A percentile compares a stretch with the other conserved stretches of the same genome.
Conservation (phyloP, 2,888 invertebrate species). For the Ectobius pallidus region DNA sequence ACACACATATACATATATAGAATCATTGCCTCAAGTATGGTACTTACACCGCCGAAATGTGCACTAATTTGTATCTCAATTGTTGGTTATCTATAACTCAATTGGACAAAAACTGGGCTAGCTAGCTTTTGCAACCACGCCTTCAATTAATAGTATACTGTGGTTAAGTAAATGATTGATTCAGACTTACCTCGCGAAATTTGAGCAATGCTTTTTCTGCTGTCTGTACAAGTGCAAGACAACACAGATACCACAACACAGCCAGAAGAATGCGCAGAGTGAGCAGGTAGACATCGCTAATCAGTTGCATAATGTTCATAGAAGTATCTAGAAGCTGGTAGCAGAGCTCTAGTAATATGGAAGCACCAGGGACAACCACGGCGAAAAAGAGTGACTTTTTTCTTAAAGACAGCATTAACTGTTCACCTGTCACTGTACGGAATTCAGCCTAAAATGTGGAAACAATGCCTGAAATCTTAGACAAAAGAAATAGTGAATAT, state of each 20-base stretch:
- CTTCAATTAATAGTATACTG: too few species aligned
- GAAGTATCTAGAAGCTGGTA: conserved; percentile 6
- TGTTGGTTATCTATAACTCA: too few species aligned
- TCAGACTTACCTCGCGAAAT: neutral
- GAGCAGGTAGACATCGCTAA: neutral
- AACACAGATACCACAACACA: neutral
- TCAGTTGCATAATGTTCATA: neutral
- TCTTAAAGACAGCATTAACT: neutral
- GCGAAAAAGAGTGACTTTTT: neutral
- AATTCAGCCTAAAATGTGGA: neutral
- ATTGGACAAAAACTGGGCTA: too few species aligned
- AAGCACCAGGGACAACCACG: neutral
- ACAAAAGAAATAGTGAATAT: too few species aligned
- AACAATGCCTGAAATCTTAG: too few species aligned
- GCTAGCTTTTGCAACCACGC: too few species aligned
- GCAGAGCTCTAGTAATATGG: neutral
- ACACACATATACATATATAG: too few species aligned
- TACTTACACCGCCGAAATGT: too few species aligned
- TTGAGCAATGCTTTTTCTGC: neutral
- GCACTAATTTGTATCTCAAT: too few species aligned
- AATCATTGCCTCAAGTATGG: too few species aligned
- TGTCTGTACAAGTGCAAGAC: neutral
- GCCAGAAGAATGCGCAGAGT: neutral
- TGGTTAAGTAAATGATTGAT: too few species aligned
- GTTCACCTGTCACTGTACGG: neutral